These are phyloP conservation scores for Podargus strigoides DNA, from an alignment of 2,797 vertebrate species.

Conservation along the genomic window DNA sequence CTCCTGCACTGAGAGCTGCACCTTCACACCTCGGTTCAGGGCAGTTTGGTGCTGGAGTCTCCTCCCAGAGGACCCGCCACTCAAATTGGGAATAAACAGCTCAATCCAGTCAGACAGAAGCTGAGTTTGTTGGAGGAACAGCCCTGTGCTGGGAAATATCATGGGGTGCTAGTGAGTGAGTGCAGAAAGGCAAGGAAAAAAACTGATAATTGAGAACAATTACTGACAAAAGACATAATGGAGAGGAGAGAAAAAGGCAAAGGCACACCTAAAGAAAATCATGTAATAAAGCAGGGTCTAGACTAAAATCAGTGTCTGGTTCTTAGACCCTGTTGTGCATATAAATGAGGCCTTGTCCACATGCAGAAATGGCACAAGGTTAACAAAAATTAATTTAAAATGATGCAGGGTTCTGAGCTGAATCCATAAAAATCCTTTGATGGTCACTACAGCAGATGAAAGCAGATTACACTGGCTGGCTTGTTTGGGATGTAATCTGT, in stretches of 20 bases:
- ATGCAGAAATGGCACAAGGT: background rate
- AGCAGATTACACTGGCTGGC: background rate
- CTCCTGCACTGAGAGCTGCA: background rate
- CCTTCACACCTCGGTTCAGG: background rate
- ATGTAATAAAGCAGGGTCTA: background rate
- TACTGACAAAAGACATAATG: background rate
- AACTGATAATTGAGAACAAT: background rate
- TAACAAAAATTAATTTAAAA: background rate
- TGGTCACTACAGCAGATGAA: background rate
- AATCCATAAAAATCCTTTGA: background rate
- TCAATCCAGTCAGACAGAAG: rapidly evolving
- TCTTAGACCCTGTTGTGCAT: background rate
- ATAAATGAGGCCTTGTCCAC: background rate
- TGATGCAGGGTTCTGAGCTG: background rate
- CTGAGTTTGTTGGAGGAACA: background rate
- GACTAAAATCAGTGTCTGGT: background rate
- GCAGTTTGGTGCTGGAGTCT: background rate
- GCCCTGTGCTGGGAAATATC: background rate
- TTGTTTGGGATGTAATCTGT: background rate
- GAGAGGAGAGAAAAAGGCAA: background rate
- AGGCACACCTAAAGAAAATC: background rate
- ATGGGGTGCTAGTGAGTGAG: background rate
- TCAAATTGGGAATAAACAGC: background rate
- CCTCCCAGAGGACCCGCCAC: background rate
- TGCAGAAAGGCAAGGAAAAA: background rate